These are phyloP conservation scores for Dissostichus mawsoni DNA, from an alignment of 2,113 vertebrate species.

Conservation along the genomic window DNA sequence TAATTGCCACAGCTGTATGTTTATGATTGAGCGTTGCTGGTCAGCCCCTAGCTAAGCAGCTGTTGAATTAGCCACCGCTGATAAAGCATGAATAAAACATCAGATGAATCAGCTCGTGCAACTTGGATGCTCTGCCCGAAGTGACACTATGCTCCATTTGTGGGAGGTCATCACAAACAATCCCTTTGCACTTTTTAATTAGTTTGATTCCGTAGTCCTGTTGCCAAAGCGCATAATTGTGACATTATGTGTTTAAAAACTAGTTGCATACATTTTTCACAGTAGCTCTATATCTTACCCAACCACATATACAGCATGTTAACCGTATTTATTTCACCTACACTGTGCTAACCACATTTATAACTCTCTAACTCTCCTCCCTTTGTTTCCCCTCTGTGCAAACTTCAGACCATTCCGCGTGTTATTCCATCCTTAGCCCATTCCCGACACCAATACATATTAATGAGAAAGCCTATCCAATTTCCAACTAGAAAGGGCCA, in stretches of 20 bases:
- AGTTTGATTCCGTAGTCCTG: neutral
- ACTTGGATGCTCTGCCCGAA: neutral
- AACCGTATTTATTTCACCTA: neutral
- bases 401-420: conserved; percentile 31
- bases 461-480: conserved; percentile 66
- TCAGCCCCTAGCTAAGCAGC: neutral
- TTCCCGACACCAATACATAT: conserved; percentile 57
- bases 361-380: conserved; percentile 13
- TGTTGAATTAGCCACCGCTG: neutral
- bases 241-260: neutral
- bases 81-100: neutral
- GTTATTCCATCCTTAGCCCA: conserved; percentile 32
- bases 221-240: neutral
- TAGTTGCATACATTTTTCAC: neutral
- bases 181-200: neutral
- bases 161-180: neutral
- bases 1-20: neutral
- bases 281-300: neutral
- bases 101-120: neutral
- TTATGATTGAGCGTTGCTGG: neutral
- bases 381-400: conserved; percentile 24
- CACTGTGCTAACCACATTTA: neutral
- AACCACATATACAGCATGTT: neutral
- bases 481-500: conserved; percentile 54
- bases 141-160: neutral